Conservation (phyloP, 2,797 vertebrate genomes). For the Urocyon cinereoargenteus region DNA sequence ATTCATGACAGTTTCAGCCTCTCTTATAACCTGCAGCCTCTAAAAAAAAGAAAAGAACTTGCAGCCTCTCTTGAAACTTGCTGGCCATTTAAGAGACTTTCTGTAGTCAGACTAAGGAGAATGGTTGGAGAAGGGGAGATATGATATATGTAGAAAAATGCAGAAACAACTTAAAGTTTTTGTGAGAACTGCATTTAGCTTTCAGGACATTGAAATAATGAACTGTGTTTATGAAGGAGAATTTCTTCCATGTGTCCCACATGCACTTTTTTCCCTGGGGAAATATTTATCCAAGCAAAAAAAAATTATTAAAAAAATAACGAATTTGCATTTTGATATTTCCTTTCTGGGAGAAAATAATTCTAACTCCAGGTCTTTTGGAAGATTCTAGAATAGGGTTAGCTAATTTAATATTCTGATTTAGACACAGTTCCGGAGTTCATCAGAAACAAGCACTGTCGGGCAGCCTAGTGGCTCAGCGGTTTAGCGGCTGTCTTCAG, state of each 20-base stretch:
- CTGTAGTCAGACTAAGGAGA: background rate
- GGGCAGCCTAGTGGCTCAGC: no score
- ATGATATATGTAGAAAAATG: background rate
- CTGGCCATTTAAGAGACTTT: background rate
- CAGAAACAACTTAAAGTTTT: background rate
- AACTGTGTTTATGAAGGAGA: slow-evolving; percentile 2
- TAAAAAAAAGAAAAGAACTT: background rate
- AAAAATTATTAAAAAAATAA: slow-evolving; percentile 1
- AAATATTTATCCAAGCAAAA: background rate
- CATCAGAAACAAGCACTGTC: background rate
- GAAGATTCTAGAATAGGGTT: background rate
- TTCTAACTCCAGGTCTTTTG: slow-evolving; percentile 10
- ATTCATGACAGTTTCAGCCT: background rate
- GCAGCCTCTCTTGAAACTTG: background rate
- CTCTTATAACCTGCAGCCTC: background rate
- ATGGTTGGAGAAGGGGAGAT: background rate
- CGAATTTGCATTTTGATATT: background rate
- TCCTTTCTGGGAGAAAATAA: slow-evolving; percentile 45
- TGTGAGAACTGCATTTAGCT: background rate
- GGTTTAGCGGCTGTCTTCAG: no score
- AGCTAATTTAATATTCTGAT: slow-evolving; percentile 13
- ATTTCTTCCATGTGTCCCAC: slow-evolving; percentile 11
- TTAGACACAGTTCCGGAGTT: background rate
- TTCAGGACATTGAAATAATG: slow-evolving; percentile 23
- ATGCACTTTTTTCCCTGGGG: background rate